Percentiles rank a stretch among this genome's conserved stretches.
Evolutionary conservation across 2,888 invertebrate genomes (phyloP).

Genomic region (Dynastes hyllus): DNA sequence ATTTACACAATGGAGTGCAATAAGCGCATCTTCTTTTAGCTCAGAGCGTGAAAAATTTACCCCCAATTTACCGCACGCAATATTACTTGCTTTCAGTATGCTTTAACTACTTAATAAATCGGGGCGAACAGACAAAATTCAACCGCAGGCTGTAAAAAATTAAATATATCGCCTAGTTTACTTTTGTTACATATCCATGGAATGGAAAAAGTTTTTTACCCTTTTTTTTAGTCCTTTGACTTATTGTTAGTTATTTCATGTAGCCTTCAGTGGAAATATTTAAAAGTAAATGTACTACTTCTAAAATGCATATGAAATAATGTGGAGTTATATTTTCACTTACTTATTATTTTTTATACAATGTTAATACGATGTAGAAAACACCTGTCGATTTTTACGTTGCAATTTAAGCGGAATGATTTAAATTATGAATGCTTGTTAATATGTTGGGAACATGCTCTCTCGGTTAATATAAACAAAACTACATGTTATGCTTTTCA

Average conservation of each 20-base stretch:
- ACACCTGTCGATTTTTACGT: not conserved
- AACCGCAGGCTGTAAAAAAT: slow-evolving; percentile 47
- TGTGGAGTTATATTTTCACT: not conserved
- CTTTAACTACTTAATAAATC: slow-evolving; percentile 57
- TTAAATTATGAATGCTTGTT: not conserved
- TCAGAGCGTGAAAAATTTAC: slow-evolving; percentile 56
- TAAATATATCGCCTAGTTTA: slow-evolving; percentile 27
- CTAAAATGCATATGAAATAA: no score
- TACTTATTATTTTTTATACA: not conserved
- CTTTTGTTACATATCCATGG: slow-evolving; percentile 10
- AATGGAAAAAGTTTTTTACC: slow-evolving; percentile 19
- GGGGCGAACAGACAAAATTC: slow-evolving; percentile 52
- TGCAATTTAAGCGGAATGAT: not conserved
- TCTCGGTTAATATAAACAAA: no score
- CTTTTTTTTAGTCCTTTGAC: slow-evolving; percentile 3
- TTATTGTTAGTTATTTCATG: not conserved
- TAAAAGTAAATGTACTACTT: no score
- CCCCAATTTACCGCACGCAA: slow-evolving; percentile 56
- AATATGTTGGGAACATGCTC: not conserved
- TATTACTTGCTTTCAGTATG: slow-evolving; percentile 54
- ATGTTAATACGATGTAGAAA: not conserved
- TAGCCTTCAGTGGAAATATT: not conserved
- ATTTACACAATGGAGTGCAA: slow-evolving; percentile 33
- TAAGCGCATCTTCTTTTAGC: slow-evolving; percentile 38
- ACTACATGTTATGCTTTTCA: not conserved